These are phyloP conservation scores for Amphiura filiformis DNA, from an alignment of 35 echinoderm and acorn worm genomes.

Conservation along the genomic window DNA sequence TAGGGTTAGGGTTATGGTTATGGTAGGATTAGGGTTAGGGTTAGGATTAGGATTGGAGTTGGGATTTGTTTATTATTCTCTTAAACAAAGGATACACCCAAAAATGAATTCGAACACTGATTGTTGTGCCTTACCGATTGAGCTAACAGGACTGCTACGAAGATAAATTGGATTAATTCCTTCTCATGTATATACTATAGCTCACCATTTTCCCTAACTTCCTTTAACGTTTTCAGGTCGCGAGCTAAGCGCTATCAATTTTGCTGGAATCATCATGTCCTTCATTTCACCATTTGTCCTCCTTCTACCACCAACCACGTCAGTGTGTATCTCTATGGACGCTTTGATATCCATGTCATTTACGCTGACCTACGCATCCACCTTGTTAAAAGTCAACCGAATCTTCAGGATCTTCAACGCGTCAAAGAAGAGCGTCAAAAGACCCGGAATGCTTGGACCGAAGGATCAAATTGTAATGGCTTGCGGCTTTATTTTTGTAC, in stretches of 20 bases:
- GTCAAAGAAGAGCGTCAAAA: constrained; percentile 24
- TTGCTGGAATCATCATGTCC: constrained; percentile 32
- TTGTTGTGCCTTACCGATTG: no score
- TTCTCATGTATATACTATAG: no score
- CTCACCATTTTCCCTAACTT: no score
- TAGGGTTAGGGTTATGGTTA: no score
- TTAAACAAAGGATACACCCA: no score
- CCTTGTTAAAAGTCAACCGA: constrained; percentile 44
- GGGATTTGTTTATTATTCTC: no score
- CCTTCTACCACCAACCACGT: constrained; percentile 16
- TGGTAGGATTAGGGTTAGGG: no score
- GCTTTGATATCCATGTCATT: constrained; percentile 23
- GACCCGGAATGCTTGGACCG: constrained; percentile 28
- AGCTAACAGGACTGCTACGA: no score
- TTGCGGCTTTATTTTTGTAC: constrained; percentile 14
- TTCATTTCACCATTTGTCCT: constrained; percentile 8
- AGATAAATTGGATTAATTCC: no score
- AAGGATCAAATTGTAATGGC: constrained; percentile 24
- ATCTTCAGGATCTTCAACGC: constrained; percentile 56
- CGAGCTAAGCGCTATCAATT: constrained; percentile 38
- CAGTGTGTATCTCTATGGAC: constrained; percentile 7
- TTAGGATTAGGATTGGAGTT: no score
- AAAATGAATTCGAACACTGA: no score
- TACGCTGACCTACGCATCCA: constrained; percentile 33
- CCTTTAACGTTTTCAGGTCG: no score